Base-by-base conservation (phyloP, 2,113 vertebrate genomes). In the Megalops atlanticus region DNA sequence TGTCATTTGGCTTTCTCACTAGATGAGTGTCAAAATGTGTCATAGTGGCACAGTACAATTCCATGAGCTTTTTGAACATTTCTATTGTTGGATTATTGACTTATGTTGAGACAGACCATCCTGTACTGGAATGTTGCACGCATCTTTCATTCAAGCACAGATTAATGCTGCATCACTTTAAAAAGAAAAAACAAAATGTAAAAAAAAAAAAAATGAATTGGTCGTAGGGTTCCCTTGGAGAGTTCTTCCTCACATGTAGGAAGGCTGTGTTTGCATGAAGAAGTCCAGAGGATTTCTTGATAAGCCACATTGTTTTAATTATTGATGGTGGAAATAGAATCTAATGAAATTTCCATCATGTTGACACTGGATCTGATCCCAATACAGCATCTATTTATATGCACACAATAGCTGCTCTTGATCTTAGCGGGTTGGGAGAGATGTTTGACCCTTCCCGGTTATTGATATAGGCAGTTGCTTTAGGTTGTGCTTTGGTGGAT, bases 301-400 rank as follows among this genome's bases (percentile, higher is more conserved):
- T 76, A 80, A 83, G 85, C 84, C 89, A 87, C 88, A 89, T 91
- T 91, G 90, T 94, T 92, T 97, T 93, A 97, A 98, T 96, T 95
- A 98, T 96, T 96, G 80, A 97, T 96, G 92, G 86, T 94, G 95
- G 95, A 97, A 98, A 96, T 95, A 91, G 87, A 94, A 91, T 93
- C 93, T 93, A 96, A 97, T 96, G 95, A 96, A 96, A 96, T 98
- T 96, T 97, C 95, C 95, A 95, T 94, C 88, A 91, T 94, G 89
- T 89, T 92, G 94, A 96, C 95, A 95, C 91, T 91, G 89, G 88
- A 95, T 92, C 92, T 91, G 84, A 80, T 84, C 81, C 87, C 85
- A 86, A 82, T 89, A 84, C 83, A 84, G n/a, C 38, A 80, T 82
- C 78, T 64, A 76, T 87, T 89, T 79, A 86, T 88, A 86, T 80